Percentiles rank a stretch among this genome's conserved stretches.
phyloP scores from a whole-genome alignment of 2,888 invertebrate genomes.

The Aspidiotus rigidus region DNA sequence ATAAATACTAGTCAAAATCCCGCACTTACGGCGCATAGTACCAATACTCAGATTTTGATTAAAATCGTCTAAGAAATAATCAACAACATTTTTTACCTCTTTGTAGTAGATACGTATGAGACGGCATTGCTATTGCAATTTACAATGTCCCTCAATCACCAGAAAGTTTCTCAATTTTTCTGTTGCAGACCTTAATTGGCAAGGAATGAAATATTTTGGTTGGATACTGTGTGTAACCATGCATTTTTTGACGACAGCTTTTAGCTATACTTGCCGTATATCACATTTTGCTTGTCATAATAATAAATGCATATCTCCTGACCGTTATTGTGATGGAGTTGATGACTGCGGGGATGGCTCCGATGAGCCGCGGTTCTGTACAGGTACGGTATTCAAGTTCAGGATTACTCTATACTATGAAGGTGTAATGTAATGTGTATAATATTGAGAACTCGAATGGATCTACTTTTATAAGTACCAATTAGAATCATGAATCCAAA shows the following conservation, averaged over 20 bases:
- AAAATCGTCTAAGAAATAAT: too few species aligned
- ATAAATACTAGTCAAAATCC: too few species aligned
- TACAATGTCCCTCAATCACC: not conserved
- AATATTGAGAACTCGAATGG: too few species aligned
- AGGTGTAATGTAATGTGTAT: not conserved
- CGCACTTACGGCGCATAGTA: too few species aligned
- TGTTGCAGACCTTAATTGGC: conserved; percentile 13
- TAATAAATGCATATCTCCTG: conserved; percentile 67
- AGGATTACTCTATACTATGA: not conserved
- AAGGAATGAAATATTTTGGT: conserved; percentile 30
- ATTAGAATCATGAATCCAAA: too few species aligned
- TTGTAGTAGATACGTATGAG: too few species aligned
- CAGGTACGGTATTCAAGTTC: conserved; percentile 46
- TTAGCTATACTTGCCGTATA: conserved; percentile 52
- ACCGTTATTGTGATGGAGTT: conserved; percentile 75
- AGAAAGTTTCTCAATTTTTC: not conserved
- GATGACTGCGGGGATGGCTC: conserved; percentile 78
- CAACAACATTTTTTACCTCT: too few species aligned
- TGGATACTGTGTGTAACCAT: conserved; percentile 18
- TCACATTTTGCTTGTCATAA: conserved; percentile 67
- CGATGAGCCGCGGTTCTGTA: conserved; percentile 73
- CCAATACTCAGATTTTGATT: too few species aligned
- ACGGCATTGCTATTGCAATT: too few species aligned
- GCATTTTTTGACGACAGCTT: conserved; percentile 19
- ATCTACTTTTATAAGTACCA: too few species aligned